Base-by-base conservation (phyloP, 1,140 invertebrate genomes). In the Homarus americanus region DNA sequence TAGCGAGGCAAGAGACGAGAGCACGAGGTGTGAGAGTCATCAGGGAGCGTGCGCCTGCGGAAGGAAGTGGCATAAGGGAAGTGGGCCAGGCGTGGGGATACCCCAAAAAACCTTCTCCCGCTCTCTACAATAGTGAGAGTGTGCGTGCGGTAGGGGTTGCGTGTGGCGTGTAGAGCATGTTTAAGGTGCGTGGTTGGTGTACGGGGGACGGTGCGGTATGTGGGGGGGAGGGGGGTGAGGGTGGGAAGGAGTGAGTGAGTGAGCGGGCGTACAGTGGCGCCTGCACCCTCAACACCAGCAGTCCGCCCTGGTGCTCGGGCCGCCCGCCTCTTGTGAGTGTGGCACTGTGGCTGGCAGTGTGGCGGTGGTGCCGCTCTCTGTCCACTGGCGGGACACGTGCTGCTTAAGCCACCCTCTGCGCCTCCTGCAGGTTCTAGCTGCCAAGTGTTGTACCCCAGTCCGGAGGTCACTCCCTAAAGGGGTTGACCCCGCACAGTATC, bases 181-280 rank as follows among this genome's bases (percentile, higher is more conserved):
- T 49, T 49, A 49, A 32, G 80, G n/a, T 49, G 28, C 15, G 32
- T 1, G 34, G 58, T 41, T 34, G 24, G 7, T 9, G 34, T 12
- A 41, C n/a, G 63, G 69, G 66, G 24, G 83, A 36, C 41, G 63
- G 63, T 24, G n/a, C 0, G 5, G 58, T 49, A 63, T 24, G 28
- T 63, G 83, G 28, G 36, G 32, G 12, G n/a, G 49, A 38, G 41
- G 66, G 41, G 83, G 5, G 66, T 2, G 24, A 38, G 24, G 40
- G 41, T 24, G 83, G 66, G 66, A 41, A 40, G 36, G 72, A 34
- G 40, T 75, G 83, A 85, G 83, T 85, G 83, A 85, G 83, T 85
- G 82, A 84, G 83, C 41, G 83, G 83, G 69, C 40, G 83, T 85
- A 85, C 69, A 85, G 83, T 75, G 83, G 83, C 83, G 75, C 83